phyloP scores from a whole-genome alignment of 2,888 invertebrate genomes.

The Thymelicus lineola region DNA sequence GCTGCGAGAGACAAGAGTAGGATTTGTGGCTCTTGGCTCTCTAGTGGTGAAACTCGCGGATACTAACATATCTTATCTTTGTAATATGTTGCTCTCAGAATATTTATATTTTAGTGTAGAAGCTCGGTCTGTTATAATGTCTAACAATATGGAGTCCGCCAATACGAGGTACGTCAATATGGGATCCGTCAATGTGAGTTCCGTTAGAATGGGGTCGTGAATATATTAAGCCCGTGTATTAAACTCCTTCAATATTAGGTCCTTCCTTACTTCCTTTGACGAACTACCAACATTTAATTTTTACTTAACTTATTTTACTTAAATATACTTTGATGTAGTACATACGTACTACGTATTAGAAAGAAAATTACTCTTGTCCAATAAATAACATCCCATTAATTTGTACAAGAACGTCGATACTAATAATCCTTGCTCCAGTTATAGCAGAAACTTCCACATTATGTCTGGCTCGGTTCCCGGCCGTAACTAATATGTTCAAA shows the following conservation, averaged over 20 bases:
- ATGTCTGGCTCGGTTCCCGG: conserved; percentile 28
- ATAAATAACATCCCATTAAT: conserved; percentile 3
- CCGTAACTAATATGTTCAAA: conserved; percentile 26
- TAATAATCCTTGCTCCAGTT: conserved; percentile 26
- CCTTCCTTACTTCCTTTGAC: too few relatives aligned
- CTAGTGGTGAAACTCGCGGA: conserved; percentile 48
- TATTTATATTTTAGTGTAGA: background rate
- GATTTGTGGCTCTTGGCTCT: conserved; percentile 62
- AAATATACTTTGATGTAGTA: too few relatives aligned
- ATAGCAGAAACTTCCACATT: conserved; percentile 23
- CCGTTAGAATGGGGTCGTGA: background rate
- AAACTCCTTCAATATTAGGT: too few relatives aligned
- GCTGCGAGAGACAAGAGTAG: conserved; percentile 59
- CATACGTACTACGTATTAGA: too few relatives aligned
- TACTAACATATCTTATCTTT: conserved; percentile 36
- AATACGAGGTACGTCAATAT: background rate
- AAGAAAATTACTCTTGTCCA: too few relatives aligned
- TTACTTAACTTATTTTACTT: too few relatives aligned
- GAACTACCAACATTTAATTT: too few relatives aligned
- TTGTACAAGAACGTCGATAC: conserved; percentile 27
- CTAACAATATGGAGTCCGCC: too few relatives aligned
- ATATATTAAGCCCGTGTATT: too few relatives aligned
- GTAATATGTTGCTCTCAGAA: background rate
- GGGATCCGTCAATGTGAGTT: background rate
- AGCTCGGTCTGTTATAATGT: too few relatives aligned